phyloP scores from a whole-genome alignment of 2,888 invertebrate species.

The Notodonta ziczac region DNA sequence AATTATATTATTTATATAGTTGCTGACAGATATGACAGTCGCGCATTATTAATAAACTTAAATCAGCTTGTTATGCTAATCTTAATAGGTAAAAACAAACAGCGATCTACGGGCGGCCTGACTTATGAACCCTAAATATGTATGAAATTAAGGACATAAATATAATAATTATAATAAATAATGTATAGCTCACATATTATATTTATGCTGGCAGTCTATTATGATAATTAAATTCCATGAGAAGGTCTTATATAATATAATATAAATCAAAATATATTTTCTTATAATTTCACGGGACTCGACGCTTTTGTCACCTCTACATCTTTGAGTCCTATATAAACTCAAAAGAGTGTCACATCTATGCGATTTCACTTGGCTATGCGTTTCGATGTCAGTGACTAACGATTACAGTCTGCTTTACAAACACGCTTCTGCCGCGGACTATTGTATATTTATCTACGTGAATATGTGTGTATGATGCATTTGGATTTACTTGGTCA shows the following conservation, averaged over 20 bases:
- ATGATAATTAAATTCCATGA: background rate
- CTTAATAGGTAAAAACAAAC: constrained; percentile 1
- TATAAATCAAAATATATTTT: too few species aligned
- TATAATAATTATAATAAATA: constrained; percentile 1
- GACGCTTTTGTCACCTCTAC: background rate
- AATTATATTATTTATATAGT: constrained; percentile 7
- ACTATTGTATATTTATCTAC: constrained; percentile 32
- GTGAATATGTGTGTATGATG: constrained; percentile 20
- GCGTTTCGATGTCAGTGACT: constrained; percentile 67
- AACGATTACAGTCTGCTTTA: constrained; percentile 61
- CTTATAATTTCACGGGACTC: too few species aligned
- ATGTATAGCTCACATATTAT: background rate
- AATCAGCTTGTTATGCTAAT: constrained; percentile 6
- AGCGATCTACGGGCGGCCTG: background rate
- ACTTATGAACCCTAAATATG: background rate
- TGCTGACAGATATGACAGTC: constrained; percentile 1
- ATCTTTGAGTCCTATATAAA: background rate
- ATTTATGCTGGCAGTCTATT: background rate
- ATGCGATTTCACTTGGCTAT: constrained; percentile 54
- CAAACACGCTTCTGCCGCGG: constrained; percentile 55
- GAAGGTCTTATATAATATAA: too few species aligned
- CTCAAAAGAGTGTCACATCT: constrained; percentile 54
- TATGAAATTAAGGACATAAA: background rate
- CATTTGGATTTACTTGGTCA: background rate
- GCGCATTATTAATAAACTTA: background rate